Evolutionary conservation across 2,113 vertebrate species (phyloP).

Genomic region (Lethenteron camtschaticum): DNA sequence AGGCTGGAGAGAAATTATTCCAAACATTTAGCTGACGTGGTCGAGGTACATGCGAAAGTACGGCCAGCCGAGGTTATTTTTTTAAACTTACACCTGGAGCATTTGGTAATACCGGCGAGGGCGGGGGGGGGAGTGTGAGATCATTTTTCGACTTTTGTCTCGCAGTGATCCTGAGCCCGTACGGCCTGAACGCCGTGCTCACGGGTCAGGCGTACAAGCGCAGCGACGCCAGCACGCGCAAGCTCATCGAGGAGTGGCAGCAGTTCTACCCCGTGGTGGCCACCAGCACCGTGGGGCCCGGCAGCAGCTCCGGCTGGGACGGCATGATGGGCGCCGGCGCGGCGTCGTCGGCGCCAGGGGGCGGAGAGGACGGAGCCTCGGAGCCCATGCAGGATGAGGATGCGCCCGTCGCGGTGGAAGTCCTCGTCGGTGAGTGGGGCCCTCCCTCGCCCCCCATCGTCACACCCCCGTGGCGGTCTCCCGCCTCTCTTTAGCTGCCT

Average conservation of each 20-base stretch:
- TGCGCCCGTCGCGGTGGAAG: constrained; percentile 73
- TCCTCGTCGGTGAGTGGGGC: constrained; percentile 63
- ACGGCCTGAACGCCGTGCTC: constrained; percentile 66
- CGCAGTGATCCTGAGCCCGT: constrained; percentile 73
- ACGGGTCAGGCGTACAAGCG: constrained; percentile 83
- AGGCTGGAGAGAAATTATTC: no score
- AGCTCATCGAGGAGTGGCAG: constrained; percentile 89
- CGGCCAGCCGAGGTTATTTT: not conserved
- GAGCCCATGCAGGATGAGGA: constrained; percentile 32
- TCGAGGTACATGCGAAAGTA: not conserved
- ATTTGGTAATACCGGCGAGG: not conserved
- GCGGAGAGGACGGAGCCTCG: no score
- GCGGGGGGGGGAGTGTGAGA: no score
- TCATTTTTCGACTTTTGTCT: constrained; percentile 10
- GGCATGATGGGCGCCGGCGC: no score
- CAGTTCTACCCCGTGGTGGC: constrained; percentile 83
- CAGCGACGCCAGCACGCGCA: constrained; percentile 67
- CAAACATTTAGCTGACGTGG: no score
- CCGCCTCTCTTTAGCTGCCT: no score
- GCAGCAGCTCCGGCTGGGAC: not conserved
- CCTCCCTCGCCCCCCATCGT: no score
- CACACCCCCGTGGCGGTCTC: no score
- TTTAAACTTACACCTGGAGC: not conserved
- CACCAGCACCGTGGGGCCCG: not conserved
- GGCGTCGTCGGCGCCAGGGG: no score